Evolutionary conservation across 2,888 invertebrate species (phyloP), one percentile per base, ranked within the genome.

Genomic region (Ditula angustiorana): DNA sequence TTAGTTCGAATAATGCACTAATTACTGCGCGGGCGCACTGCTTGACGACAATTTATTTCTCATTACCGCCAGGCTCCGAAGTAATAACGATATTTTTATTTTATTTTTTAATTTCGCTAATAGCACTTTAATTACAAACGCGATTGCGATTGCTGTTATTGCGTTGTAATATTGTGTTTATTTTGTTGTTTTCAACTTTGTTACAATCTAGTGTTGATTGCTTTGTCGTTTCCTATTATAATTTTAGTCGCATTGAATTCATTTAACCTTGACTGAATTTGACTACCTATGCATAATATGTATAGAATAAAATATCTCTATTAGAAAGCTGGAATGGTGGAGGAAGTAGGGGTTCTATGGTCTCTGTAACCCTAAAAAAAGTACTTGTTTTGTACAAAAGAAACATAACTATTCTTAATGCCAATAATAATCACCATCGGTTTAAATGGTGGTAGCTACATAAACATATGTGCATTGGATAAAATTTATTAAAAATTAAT

Each of bases 11-110:
- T 52, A 66, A 61, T 58, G 83, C 78, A 86, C 86, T 92, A 91
- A 91, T 91, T 91, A 88, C 84, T 79, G 63, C 57, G 44, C 57
- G 16, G 37, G 72, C 74, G 74, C 80, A 81, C 81, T 80, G 80
- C 84, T 82, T 82, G 83, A 78, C 83, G 90, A 91, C 92, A 92
- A 92, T 92, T 92, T 92, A 92, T 92, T 91, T 91, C 89, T 84
- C 92, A 91, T 92, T 91, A 91, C 80, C 72, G 74, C 66, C 70
- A 74, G 69, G 68, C 68, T 56, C 86, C 82, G 74, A 74, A 70
- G 75, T 78, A 76, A 78, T 81, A 75, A 78, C 81, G 81, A 86
- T 90, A 88, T 90, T 90, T 91, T 90, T 88, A 88, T 90, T 90
- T 41, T 10, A 19, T 19, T 41, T 41, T 90, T 90, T 91, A 91